These are phyloP conservation scores for Rhinoraja longicauda DNA, from an alignment of 2,797 vertebrate species.

Conservation along the genomic window DNA sequence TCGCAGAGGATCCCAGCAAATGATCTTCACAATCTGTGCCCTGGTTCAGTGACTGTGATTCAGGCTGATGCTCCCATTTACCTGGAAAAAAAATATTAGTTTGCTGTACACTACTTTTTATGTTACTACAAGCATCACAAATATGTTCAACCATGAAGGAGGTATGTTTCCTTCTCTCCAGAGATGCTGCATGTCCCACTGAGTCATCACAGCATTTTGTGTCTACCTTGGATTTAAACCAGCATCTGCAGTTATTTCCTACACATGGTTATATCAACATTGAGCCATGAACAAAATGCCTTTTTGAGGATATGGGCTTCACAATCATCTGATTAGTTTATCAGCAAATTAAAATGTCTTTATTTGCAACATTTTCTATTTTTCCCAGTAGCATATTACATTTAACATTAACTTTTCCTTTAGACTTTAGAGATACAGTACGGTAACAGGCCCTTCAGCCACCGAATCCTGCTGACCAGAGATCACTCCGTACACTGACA, in stretches of 20 bases:
- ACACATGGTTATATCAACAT: too few species aligned
- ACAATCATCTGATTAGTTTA: neutral
- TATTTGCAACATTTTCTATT: neutral
- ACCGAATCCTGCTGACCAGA: too few species aligned
- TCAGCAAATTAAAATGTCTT: neutral
- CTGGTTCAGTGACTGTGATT: neutral
- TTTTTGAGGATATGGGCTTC: neutral
- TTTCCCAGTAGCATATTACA: neutral
- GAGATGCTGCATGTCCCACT: too few species aligned
- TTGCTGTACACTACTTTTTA: neutral
- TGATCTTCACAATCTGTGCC: neutral
- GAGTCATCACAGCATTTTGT: too few species aligned
- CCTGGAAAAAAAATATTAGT: neutral
- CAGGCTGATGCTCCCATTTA: slow-evolving; percentile 26
- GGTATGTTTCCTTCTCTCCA: too few species aligned
- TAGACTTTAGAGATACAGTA: too few species aligned
- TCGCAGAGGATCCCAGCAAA: neutral
- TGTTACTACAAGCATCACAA: neutral
- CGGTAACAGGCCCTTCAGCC: too few species aligned
- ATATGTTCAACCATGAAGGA: neutral
- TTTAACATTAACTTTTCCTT: neutral
- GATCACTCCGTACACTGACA: too few species aligned
- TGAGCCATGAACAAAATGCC: neutral
- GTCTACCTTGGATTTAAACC: too few species aligned
- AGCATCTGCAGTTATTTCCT: too few species aligned